Evolutionary conservation across 2,888 invertebrate genomes (phyloP), one percentile per base, ranked within the genome.

Genomic region (Athetis lepigone): DNA sequence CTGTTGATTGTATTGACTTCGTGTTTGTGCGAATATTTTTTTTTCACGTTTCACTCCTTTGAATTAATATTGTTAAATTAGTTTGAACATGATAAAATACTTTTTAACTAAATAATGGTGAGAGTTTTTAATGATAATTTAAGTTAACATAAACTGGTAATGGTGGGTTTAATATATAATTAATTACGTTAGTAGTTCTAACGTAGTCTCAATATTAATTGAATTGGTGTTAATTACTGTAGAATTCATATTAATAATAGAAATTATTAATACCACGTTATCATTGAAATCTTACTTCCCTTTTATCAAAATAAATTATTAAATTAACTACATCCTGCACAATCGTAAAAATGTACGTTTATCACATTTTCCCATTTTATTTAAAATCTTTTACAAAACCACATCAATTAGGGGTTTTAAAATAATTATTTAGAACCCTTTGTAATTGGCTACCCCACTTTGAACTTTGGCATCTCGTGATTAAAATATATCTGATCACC

Each of bases 391-490:
- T 50, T 21, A 52, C 56, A 68, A 65, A 33, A 55, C 56, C 11
- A n/a, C 43, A 42, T 33, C 21, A 59, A 72, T 79, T 69, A 59
- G 4, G 29, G 47, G 16, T 51, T 77, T 65, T 55, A 66, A n/a
- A 55, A 62, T 47, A 67, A 80, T 70, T 64, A 69, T 60, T 61
- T 52, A 0, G 37, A 52, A 47, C 70, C 69, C 71, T 58, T 66
- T 56, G 47, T 63, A 80, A 54, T 59, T 47, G 47, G 2, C 36
- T 37, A 43, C 91, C 90, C 91, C 61, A 80, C 19, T 80, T 80
- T 88, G 85, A 91, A 82, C 90, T 88, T 73, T 88, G 86, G 83
- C 87, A 85, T 86, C 69, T 69, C 75, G 71, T 77, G 82, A 80
- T 80, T 64, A 65, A 83, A 80, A 75, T 75, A 77, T 85, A 85